A percentile compares a stretch with the other conserved stretches of the same genome.
Conservation (phyloP, 2,888 invertebrate species). For the Eupithecia vulgata region DNA sequence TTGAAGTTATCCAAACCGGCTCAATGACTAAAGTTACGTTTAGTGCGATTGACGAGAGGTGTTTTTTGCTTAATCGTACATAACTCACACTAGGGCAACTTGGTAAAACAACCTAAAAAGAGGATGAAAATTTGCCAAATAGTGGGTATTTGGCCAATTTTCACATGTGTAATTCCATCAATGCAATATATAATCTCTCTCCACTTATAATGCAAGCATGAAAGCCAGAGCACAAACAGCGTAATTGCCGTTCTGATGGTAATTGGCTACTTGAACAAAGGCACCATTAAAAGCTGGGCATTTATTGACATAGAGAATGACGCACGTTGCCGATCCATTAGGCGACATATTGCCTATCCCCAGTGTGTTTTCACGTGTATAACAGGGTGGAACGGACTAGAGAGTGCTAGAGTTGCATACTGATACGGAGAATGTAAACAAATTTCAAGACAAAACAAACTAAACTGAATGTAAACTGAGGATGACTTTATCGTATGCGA, state of each 20-base stretch:
- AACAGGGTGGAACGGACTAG: conserved; percentile 13
- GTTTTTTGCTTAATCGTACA: no score
- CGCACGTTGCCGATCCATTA: conserved; percentile 68
- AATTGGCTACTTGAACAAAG: conserved; percentile 74
- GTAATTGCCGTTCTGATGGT: conserved; percentile 64
- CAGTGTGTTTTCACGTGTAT: conserved; percentile 26
- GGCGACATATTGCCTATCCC: conserved; percentile 55
- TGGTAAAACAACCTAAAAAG: neutral
- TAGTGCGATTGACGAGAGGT: no score
- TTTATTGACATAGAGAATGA: conserved; percentile 72
- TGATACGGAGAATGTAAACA: neutral
- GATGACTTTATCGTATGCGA: no score
- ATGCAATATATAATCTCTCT: no score
- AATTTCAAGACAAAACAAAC: neutral
- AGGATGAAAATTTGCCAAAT: neutral
- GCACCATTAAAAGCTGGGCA: conserved; percentile 68
- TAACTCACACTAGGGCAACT: no score
- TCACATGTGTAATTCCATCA: neutral
- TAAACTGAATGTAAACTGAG: neutral
- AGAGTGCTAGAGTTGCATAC: conserved; percentile 5
- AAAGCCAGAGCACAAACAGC: conserved; percentile 53
- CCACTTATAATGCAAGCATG: conserved; percentile 8
- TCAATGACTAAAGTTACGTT: no score
- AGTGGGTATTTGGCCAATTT: no score
- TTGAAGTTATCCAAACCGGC: no score